These are phyloP conservation scores for Calliphora vicina DNA, from an alignment of 1,140 invertebrate genomes.

Conservation along the genomic window DNA sequence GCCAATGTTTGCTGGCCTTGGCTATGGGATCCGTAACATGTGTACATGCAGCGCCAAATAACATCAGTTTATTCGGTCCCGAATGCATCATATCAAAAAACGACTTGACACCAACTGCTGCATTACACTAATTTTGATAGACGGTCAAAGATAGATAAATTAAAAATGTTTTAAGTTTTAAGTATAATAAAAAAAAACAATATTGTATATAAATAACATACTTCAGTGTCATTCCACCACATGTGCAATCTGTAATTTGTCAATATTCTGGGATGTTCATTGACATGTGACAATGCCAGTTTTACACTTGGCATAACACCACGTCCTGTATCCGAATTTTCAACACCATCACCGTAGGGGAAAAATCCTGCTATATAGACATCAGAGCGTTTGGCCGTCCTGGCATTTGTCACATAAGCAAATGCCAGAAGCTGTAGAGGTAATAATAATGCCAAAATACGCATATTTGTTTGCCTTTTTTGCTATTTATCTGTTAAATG, in stretches of 20 bases:
- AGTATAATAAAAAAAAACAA: neutral
- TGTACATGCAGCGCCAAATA: conserved; percentile 96
- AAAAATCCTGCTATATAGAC: conserved; percentile 93
- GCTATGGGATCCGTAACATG: conserved; percentile 97
- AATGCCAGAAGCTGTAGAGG: neutral
- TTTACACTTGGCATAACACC: conserved; percentile 94
- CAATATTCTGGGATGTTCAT: conserved; percentile 83
- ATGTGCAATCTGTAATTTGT: conserved; percentile 89
- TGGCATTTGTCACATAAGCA: neutral
- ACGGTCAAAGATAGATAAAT: too few species aligned
- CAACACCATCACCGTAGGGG: conserved; percentile 81
- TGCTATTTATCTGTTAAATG: neutral
- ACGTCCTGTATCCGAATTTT: conserved; percentile 77
- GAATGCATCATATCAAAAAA: conserved; percentile 99
- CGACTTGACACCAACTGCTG: conserved; percentile 96
- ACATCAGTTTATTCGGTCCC: conserved; percentile 88
- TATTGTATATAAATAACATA: conserved; percentile 62
- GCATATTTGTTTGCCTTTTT: neutral
- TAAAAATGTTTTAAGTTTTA: neutral
- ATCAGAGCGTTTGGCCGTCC: conserved; percentile 66
- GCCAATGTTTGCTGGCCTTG: conserved; percentile 96
- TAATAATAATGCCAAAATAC: neutral
- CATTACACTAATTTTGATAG: conserved; percentile 97
- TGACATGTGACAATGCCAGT: conserved; percentile 90
- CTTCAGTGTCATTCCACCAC: conserved; percentile 95